Evolutionary conservation across 1,140 invertebrate species (phyloP).

Genomic region (Drosophila erecta): DNA sequence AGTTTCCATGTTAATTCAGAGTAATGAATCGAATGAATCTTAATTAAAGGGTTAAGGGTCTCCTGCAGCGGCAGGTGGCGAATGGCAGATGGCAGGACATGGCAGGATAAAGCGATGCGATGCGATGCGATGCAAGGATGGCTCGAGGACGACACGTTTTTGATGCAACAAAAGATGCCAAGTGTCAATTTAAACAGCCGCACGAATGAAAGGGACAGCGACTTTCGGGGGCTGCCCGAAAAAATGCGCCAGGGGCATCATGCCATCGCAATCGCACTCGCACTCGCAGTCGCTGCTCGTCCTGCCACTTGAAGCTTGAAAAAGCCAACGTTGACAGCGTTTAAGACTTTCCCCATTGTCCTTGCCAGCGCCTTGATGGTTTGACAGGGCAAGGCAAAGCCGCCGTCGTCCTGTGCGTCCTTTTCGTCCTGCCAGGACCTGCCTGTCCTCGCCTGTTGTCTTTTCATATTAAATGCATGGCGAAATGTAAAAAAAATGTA

Average conservation of each 20-base stretch:
- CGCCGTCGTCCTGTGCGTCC: neutral
- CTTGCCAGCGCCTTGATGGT: slow-evolving; percentile 62
- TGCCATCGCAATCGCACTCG: slow-evolving; percentile 21
- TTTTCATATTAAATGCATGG: slow-evolving; percentile 82
- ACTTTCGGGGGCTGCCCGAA: neutral
- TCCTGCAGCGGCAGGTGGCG: slow-evolving; percentile 21
- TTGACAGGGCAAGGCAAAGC: slow-evolving; percentile 66
- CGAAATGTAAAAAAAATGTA: slow-evolving; percentile 37
- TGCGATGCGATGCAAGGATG: slow-evolving; percentile 9
- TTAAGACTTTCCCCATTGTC: slow-evolving; percentile 79
- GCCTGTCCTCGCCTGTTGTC: slow-evolving; percentile 75
- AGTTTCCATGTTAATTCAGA: neutral
- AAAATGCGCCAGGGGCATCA: slow-evolving; percentile 58
- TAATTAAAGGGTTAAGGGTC: slow-evolving; percentile 24
- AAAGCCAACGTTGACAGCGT: slow-evolving; percentile 82
- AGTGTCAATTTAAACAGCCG: slow-evolving; percentile 81
- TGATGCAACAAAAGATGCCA: slow-evolving; percentile 82
- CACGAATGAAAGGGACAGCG: slow-evolving; percentile 14
- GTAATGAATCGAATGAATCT: slow-evolving; percentile 9
- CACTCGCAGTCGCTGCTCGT: slow-evolving; percentile 9
- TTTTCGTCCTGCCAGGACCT: slow-evolving; percentile 5
- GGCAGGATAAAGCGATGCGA: slow-evolving; percentile 12
- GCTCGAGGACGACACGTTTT: slow-evolving; percentile 69
- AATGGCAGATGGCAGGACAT: slow-evolving; percentile 8
- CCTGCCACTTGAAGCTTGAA: slow-evolving; percentile 73